A percentile compares a stretch with the other conserved stretches of the same genome.
These are phyloP conservation scores for Koerneria pararmatus DNA, from an alignment of 2,888 invertebrate species.

Conservation along the genomic window DNA sequence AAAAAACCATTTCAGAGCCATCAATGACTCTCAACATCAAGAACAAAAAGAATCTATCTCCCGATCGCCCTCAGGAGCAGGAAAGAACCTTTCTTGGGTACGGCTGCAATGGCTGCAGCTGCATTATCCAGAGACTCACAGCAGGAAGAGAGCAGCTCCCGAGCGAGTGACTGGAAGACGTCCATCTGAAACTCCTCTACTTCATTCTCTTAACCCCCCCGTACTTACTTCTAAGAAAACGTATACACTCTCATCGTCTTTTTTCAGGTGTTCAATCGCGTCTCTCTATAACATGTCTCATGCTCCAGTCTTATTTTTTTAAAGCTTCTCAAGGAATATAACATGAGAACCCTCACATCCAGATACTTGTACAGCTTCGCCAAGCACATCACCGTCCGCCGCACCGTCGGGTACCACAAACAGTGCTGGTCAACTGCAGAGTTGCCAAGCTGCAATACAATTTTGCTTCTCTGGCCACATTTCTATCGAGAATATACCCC, in stretches of 20 bases:
- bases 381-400: conserved; percentile 86
- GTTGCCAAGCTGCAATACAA: conserved; percentile 61
- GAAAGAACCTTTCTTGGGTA: conserved; percentile 27
- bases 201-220: conserved; percentile 19
- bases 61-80: too few species aligned
- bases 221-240: too few species aligned
- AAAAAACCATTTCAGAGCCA: too few species aligned
- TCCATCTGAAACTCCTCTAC: conserved; percentile 68
- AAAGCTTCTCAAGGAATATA: too few species aligned
- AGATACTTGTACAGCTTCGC: conserved; percentile 87
- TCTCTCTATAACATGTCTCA: too few species aligned
- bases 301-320: too few species aligned
- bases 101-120: conserved; percentile 71
- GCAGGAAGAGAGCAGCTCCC: conserved; percentile 87
- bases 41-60: too few species aligned
- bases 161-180: conserved; percentile 92
- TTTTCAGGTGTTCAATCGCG: too few species aligned
- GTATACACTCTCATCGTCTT: too few species aligned
- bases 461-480: background rate
- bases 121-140: conserved; percentile 83
- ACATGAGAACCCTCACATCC: too few species aligned
- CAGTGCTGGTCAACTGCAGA: conserved; percentile 94
- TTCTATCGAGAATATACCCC: too few species aligned
- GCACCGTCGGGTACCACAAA: conserved; percentile 98
- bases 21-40: too few species aligned